Evolutionary conservation across 1,140 invertebrate genomes (phyloP).

Genomic region (Zaprionus capensis): DNA sequence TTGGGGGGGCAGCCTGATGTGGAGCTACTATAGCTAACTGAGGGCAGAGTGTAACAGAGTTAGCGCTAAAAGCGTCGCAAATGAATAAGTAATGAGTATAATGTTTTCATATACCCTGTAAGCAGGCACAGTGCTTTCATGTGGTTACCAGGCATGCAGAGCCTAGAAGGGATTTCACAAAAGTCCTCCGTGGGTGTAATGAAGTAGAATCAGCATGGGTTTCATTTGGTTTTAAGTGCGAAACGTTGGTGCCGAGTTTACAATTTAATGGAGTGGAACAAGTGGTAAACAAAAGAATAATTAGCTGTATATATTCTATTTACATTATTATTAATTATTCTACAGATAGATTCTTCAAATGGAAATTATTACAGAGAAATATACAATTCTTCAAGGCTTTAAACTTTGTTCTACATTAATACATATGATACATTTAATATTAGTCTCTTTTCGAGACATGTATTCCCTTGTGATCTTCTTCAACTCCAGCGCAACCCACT

Average conservation of each 20-base stretch:
- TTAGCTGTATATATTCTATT: too few relatives aligned
- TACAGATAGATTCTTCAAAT: too few relatives aligned
- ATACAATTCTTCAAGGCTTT: too few relatives aligned
- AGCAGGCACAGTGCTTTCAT: constrained; percentile 4
- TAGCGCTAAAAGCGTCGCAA: constrained; percentile 76
- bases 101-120: constrained; percentile 35
- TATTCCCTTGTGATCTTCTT: neutral
- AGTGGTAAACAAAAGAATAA: neutral
- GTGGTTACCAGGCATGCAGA: neutral
- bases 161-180: neutral
- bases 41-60: constrained; percentile 36
- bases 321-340: too few relatives aligned
- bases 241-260: neutral
- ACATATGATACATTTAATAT: too few relatives aligned
- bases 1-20: neutral
- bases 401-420: too few relatives aligned
- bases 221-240: neutral
- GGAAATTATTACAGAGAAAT: too few relatives aligned
- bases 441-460: too few relatives aligned
- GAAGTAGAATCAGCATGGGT: neutral
- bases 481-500: neutral
- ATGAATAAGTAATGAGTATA: constrained; percentile 73
- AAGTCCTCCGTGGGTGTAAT: neutral
- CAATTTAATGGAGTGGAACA: neutral
- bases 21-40: neutral